Evolutionary conservation across 2,797 vertebrate species (phyloP), one percentile per base, ranked within the genome.

Genomic region (Malurus splendens): DNA sequence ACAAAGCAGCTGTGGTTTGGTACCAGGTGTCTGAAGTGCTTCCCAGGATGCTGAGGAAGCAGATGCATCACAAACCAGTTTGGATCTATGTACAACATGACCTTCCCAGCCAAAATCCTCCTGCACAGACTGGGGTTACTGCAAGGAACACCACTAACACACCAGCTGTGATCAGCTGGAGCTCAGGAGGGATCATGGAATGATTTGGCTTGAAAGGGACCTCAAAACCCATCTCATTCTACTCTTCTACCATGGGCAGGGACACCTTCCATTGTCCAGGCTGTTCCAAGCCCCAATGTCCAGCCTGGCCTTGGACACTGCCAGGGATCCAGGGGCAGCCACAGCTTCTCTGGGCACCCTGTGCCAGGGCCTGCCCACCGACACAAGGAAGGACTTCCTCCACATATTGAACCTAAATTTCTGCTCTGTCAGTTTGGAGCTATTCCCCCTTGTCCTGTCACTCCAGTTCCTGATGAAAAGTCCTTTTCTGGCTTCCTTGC

Each of bases 231-330:
- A 47, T 41, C 44, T 47, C 12, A 66, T 47, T 72, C 14, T 47
- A 33, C 20, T 39, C 52, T 33, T 45, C 33, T n/a, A 18, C 22
- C 25, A 47, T 4, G 7, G 18, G 24, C 33, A 86, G 38, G 20
- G 59, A 59, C 18, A 65, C 20, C 10, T 47, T 19, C 39, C 45
- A 39, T 20, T 18, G 1, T 39, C 8, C 74, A 86, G 25, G 0
- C 0, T 52, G 52, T 12, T 59, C 52, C 33, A 52, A 86, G 14
- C 7, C 17, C 39, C 2, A 0, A 36, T 36, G 36, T 65, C 39
- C 45, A 70, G 3, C 10, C 72, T 42, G 42, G 25, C 14, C 48
- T 36, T 15, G 30, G 27, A 9, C 48, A 57, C 7, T 72, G 3
- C 17, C 52, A 59, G 52, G 45, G 30, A 65, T 23, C 17, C 30